Evolutionary conservation across 2,888 invertebrate genomes (phyloP), one percentile per base, ranked within the genome.

Genomic region (Latrodectus hesperus): DNA sequence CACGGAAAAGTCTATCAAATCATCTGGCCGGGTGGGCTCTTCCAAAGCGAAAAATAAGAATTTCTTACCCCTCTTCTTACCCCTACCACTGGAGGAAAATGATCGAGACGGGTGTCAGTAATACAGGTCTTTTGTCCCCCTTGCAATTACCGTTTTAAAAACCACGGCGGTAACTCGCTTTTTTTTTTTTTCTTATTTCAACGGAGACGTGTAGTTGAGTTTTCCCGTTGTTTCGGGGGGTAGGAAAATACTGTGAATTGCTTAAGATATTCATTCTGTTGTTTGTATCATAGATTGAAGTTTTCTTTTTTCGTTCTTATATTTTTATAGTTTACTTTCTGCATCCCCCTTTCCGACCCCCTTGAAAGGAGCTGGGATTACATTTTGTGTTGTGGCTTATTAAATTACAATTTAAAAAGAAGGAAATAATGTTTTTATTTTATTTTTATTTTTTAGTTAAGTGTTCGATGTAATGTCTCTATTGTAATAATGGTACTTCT

Each of bases 81-180:
- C 52, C 72, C 52, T 78, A 26, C 38, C 53, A 49, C 72, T 16
- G 11, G n/a, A 52, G 64, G 16, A 26, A 75, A 75, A 53, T 64
- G 64, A 64, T 71, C 51, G 51, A 60, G 49, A 70, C 70, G 70
- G 82, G 82, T 83, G 82, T 83, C 82, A 75, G 82, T 75, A 83
- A 68, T 83, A 72, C 84, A 64, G 65, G 72, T 76, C 82, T 26
- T 83, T 72, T 72, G 68, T 70, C 68, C 76, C 80, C 65, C 86
- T 38, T 64, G 80, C 86, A 86, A 86, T 86, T 86, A 86, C 75
- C 71, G 86, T 76, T 86, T 86, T 76, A 86, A 86, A 86, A 86
- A 86, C 86, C 86, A 79, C 76, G 81, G 76, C 80, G 86, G 80
- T 68, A 68, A 16, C 26, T 84, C 70, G 53, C 49, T 55, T 70